These are phyloP conservation scores for Endotricha flammealis DNA, from an alignment of 2,888 invertebrate genomes.

Conservation along the genomic window DNA sequence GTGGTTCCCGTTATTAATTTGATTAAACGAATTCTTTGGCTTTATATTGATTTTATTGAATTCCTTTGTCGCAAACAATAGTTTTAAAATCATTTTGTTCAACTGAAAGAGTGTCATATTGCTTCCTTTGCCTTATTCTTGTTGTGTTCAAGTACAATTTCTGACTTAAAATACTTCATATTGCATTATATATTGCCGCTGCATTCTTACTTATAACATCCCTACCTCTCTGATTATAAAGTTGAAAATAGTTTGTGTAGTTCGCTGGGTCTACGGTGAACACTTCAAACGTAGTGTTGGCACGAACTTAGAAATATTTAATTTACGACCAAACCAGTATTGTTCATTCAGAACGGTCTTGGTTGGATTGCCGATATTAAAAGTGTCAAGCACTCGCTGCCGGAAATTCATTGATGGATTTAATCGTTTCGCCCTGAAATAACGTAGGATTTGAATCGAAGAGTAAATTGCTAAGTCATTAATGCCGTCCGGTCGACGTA, in stretches of 20 bases:
- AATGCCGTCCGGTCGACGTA: conserved; percentile 68
- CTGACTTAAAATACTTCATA: conserved; percentile 25
- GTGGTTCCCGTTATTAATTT: too few species aligned
- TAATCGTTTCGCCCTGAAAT: conserved; percentile 69
- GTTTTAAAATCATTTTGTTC: too few species aligned
- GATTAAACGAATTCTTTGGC: too few species aligned
- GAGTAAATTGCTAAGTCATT: conserved; percentile 72
- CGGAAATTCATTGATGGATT: conserved; percentile 78
- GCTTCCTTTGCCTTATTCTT: conserved; percentile 19
- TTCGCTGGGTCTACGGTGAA: conserved; percentile 8
- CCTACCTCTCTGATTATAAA: neutral
- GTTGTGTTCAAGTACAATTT: conserved; percentile 21
- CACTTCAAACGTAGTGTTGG: conserved; percentile 37
- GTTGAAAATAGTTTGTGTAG: conserved; percentile 4
- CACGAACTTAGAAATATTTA: conserved; percentile 56
- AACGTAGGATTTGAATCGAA: conserved; percentile 65
- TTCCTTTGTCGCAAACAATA: too few species aligned
- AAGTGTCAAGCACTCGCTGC: conserved; percentile 69
- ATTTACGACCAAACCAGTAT: conserved; percentile 68
- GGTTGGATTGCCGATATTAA: conserved; percentile 72
- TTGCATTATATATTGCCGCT: conserved; percentile 6
- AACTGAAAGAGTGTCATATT: conserved; percentile 21
- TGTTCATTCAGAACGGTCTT: conserved; percentile 69
- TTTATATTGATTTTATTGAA: too few species aligned
- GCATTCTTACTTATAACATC: neutral